Base-by-base conservation (phyloP, 2,888 invertebrate genomes). In the Nipponacmea schrenckii region DNA sequence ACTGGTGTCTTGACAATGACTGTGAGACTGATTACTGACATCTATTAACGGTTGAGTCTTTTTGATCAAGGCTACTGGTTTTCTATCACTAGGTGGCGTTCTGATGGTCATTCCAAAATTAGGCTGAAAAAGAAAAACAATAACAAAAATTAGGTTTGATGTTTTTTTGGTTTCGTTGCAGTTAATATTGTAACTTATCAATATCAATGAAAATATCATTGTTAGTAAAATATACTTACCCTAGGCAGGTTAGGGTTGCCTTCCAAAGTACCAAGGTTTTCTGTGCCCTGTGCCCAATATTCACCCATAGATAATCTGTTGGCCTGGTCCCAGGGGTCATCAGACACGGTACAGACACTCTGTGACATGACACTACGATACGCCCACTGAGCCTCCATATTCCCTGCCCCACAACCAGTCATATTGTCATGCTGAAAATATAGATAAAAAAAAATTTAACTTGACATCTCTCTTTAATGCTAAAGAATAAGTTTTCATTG, bases 221-320 rank as follows among this genome's bases (percentile, higher is more conserved):
- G 5, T 31, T 5, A 31, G 31, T 24, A 39, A 0, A 63, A 12
- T 12, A 31, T n/a, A 67, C 79, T 72, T 72, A 82, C 82, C 74
- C 83, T 75, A 0, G 76, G 76, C 44, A 74, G 73, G 26, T 63
- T 62, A 12, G 73, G 72, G 46, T 80, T 78, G 17, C 83, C 85
- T 67, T 78, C 81, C 12, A 86, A 72, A 2, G 83, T 80, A 1
- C 86, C 86, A 4, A 85, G 80, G 12, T 81, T 80, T 62, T 80
- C 84, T 8, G 85, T 84, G 5, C 85, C 70, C 15, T 80, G 73
- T 39, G 80, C 76, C 77, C 85, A 84, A 74, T 83, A 86, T 17
- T 80, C 75, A 2, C 84, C 85, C 14, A 86, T 81, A 48, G 85
- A 85, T 20, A 85, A 81, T 45, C 84, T 72, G 44, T 80, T 72